Percentiles rank a stretch among this genome's conserved stretches.
These are phyloP conservation scores for Mizuhopecten yessoensis DNA, from an alignment of 1,140 invertebrate genomes.

Conservation along the genomic window DNA sequence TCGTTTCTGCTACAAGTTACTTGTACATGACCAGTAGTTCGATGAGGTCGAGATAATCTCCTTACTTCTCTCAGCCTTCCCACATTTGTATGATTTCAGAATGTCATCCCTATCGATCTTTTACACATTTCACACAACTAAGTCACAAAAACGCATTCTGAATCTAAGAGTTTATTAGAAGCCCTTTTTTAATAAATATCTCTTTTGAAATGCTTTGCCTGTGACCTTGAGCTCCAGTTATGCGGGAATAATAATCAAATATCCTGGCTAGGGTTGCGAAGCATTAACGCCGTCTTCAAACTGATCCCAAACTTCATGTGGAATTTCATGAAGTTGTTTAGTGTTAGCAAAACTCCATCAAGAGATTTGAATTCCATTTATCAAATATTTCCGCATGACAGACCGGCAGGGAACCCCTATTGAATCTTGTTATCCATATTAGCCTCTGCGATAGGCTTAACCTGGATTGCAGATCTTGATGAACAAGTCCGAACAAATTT, in stretches of 20 bases:
- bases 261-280: neutral
- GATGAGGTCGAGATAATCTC: too few species aligned
- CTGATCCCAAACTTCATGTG: neutral
- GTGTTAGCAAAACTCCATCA: conserved; percentile 16
- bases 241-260: conserved; percentile 17
- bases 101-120: too few species aligned
- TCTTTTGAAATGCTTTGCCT: neutral
- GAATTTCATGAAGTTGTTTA: neutral
- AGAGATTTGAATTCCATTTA: conserved; percentile 36
- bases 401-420: neutral
- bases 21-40: too few species aligned
- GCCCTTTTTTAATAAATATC: neutral
- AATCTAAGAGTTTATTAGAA: neutral
- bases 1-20: too few species aligned
- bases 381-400: neutral
- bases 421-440: neutral
- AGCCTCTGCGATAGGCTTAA: neutral
- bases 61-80: too few species aligned
- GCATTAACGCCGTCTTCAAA: neutral
- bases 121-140: too few species aligned
- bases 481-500: neutral
- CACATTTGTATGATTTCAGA: too few species aligned
- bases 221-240: neutral
- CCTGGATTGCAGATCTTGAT: neutral
- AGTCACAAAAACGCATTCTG: too few species aligned